Base-by-base conservation (phyloP, 2,113 vertebrate species). In the Ammodytes marinus region DNA sequence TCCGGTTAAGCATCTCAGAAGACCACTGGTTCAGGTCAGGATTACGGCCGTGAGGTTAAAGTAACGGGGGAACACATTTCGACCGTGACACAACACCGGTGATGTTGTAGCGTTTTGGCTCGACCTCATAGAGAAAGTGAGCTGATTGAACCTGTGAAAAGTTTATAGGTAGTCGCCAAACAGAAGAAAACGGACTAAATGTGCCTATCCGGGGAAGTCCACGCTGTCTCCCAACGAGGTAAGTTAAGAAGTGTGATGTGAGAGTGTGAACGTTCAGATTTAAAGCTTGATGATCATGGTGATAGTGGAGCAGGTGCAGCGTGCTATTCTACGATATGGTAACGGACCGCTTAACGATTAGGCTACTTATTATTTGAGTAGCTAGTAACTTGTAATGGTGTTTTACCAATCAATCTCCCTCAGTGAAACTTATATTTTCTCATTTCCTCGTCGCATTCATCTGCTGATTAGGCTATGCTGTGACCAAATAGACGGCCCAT, bases 261-360 rank as follows among this genome's bases (percentile, higher is more conserved):
- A 52, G 13, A 54, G 10, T 7, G 43, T 49, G 37, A 53, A 11
- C 8, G 14, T 50, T 19, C 6, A 2, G 3, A 10, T 77, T 10
- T 6, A 40, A 54, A 64, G 27, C 74, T 80, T 65, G 27, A 7
- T 45, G 17, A 47, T 17, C 7, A 4, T 19, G 27, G 13, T n/a
- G 37, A 6, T 1, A 35, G 0, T 14, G 65, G 11, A 75, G 77
- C 86, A 87, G 80, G 88, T 88, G 84, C 75, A 76, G 14, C 4
- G 27, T 63, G 46, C 60, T 47, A 17, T 27, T 27, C 27, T 50
- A 72, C 15, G 50, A 50, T 42, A 37, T 58, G 35, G 42, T 27
- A 27, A 19, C 47, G 46, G 6, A 8, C 17, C 2, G 11, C 5
- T 37, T 2, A 35, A 40, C 6, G 0, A 11, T 4, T 39, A 17